Base-by-base conservation (phyloP, 2,888 invertebrate genomes). In the Himalopsyche japonica region DNA sequence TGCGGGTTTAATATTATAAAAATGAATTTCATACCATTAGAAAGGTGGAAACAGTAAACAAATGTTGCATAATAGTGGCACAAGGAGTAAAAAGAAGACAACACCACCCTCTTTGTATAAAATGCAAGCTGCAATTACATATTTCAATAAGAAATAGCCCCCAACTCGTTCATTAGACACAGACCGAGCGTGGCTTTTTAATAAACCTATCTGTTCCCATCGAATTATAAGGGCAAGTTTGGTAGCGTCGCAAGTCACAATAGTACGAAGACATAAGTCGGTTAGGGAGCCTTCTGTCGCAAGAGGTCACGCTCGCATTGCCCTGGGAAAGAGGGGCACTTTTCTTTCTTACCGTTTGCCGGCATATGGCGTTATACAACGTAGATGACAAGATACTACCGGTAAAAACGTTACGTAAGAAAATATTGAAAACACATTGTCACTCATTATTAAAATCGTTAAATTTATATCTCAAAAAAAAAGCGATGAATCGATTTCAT, bases 121-220 rank as follows among this genome's bases (percentile, higher is more conserved):
- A 70, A 70, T 12, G 70, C 70, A 70, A 70, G 70, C 70, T 77
- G 37, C 77, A 43, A 37, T 77, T 34, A 43, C 77, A 70, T 70
- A 85, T 82, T 82, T 85, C 85, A 82, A 82, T 85, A 85, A 85
- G 82, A 81, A 85, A 76, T 37, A n/a, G 49, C 18, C 48, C 43
- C 70, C 34, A 20, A 79, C 76, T 57, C 85, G 47, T 83, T 83
- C 82, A 87, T 86, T 84, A 87, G 84, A 86, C 80, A 83, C 83
- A 83, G 84, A n/a, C 82, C 77, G 86, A 84, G 82, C 87, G 86
- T 87, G 83, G 84, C 87, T 70, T 83, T 87, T 86, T 87, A 83
- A 86, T 85, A 83, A 81, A 82, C 80, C 70, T 48, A 86, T 82
- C 64, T 80, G 80, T 85, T 86, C 86, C 84, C 85, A 84, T 84